These are phyloP conservation scores for Acleris holmiana DNA, from an alignment of 2,888 invertebrate species.

Conservation along the genomic window DNA sequence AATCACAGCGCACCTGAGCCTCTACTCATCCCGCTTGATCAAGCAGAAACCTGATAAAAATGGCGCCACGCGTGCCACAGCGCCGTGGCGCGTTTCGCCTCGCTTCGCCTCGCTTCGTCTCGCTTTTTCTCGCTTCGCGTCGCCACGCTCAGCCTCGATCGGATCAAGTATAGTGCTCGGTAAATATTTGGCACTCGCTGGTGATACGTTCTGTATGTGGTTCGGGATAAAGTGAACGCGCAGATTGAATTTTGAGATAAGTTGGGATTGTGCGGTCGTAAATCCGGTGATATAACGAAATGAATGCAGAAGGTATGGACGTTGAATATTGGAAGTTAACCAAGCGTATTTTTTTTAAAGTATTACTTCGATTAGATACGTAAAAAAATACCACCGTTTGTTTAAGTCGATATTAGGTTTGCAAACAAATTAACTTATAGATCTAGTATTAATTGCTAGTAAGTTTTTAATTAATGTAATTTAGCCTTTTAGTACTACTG, in stretches of 20 bases:
- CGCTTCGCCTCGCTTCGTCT: neutral
- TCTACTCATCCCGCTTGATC: slow-evolving; percentile 34
- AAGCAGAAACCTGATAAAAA: slow-evolving; percentile 32
- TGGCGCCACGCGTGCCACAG: slow-evolving; percentile 11
- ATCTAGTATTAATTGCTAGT: no score
- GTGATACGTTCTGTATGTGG: neutral
- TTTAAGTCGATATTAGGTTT: no score
- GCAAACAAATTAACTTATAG: no score
- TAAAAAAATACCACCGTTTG: no score
- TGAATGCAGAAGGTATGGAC: no score
- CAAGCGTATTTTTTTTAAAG: no score
- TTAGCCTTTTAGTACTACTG: no score
- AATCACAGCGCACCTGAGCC: slow-evolving; percentile 29
- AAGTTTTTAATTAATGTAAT: no score
- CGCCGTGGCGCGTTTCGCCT: neutral
- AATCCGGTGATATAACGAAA: neutral
- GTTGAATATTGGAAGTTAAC: neutral
- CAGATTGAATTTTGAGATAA: neutral
- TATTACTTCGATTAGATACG: no score
- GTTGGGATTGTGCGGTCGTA: neutral
- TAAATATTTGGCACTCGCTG: slow-evolving; percentile 4
- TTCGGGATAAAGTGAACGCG: neutral
- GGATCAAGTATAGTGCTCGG: slow-evolving; percentile 5
- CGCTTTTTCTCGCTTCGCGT: neutral
- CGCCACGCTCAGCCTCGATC: neutral